Evolutionary conservation across 2,888 invertebrate species (phyloP).

Genomic region (Oxystoma pomonae): DNA sequence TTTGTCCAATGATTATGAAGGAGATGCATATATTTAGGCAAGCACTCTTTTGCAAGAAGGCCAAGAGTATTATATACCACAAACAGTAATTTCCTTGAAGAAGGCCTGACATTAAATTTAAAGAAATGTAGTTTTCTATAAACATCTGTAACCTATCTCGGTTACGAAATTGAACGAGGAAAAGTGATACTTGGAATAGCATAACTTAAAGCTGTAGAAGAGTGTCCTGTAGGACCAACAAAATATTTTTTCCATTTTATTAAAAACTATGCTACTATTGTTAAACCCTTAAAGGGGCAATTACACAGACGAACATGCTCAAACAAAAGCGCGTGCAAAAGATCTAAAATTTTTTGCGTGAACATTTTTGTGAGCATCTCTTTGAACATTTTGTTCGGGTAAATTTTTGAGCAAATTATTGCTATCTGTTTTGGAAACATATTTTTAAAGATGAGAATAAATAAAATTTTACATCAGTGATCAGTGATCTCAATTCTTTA

Average conservation of each 20-base stretch:
- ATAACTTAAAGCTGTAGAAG: constrained; percentile 29
- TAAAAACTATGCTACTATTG: constrained; percentile 27
- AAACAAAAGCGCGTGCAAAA: too few relatives aligned
- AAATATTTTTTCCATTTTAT: constrained; percentile 35
- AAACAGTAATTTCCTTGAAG: neutral
- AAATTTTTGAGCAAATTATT: too few relatives aligned
- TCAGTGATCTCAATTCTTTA: too few relatives aligned
- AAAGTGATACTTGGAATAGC: constrained; percentile 26
- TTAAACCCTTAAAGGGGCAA: constrained; percentile 31
- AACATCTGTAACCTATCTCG: too few relatives aligned
- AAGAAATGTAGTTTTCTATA: constrained; percentile 22
- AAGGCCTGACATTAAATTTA: constrained; percentile 24
- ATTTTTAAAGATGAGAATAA: too few relatives aligned
- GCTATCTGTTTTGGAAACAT: too few relatives aligned
- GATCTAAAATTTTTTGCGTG: too few relatives aligned
- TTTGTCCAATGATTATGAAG: constrained; percentile 5
- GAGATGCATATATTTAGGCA: neutral
- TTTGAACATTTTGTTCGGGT: too few relatives aligned
- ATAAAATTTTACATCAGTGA: too few relatives aligned
- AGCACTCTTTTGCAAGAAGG: constrained; percentile 4
- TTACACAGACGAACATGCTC: too few relatives aligned
- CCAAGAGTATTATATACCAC: constrained; percentile 8
- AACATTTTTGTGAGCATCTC: too few relatives aligned
- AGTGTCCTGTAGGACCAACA: constrained; percentile 31
- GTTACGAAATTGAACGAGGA: constrained; percentile 22